These are phyloP conservation scores for Rhinophrynus dorsalis DNA, from an alignment of 2,797 vertebrate species.

Conservation along the genomic window DNA sequence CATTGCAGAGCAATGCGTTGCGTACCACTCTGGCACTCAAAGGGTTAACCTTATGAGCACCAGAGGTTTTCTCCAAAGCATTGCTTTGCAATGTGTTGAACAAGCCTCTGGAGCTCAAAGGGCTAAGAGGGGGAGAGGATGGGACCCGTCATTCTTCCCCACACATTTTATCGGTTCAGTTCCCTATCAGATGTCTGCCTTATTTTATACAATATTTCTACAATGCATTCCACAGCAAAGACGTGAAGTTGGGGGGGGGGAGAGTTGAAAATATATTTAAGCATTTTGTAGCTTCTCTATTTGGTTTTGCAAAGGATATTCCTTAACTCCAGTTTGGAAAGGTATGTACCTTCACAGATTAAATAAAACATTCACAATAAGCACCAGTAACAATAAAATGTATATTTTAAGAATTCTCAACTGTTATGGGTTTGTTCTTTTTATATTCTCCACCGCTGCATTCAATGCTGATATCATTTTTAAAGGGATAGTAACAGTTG, in stretches of 20 bases:
- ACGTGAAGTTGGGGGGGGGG: slow-evolving; percentile 74
- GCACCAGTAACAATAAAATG: slow-evolving; percentile 63
- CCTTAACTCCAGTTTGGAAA: slow-evolving; percentile 78
- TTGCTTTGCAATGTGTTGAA: slow-evolving; percentile 49
- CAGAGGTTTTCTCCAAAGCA: slow-evolving; percentile 26
- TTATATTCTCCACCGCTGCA: slow-evolving; percentile 16
- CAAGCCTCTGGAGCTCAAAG: slow-evolving; percentile 32
- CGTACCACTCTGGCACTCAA: no score
- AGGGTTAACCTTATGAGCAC: no score
- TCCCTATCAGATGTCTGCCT: slow-evolving; percentile 89
- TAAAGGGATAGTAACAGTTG: no score
- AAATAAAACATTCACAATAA: slow-evolving; percentile 62
- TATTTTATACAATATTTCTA: slow-evolving; percentile 98
- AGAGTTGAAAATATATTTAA: slow-evolving; percentile 79
- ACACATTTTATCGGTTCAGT: slow-evolving; percentile 81
- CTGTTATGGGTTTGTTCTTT: slow-evolving; percentile 46
- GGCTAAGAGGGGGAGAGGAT: slow-evolving; percentile 63
- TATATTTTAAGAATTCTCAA: slow-evolving; percentile 65
- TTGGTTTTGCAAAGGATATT: slow-evolving; percentile 82
- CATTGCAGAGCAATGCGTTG: no score
- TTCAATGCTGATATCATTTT: no score
- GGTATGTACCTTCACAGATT: slow-evolving; percentile 65
- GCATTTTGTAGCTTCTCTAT: slow-evolving; percentile 87
- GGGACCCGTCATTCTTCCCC: slow-evolving; percentile 69
- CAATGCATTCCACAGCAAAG: slow-evolving; percentile 82